phyloP scores from a whole-genome alignment of 2,888 invertebrate genomes.

The Cantharis nigra region DNA sequence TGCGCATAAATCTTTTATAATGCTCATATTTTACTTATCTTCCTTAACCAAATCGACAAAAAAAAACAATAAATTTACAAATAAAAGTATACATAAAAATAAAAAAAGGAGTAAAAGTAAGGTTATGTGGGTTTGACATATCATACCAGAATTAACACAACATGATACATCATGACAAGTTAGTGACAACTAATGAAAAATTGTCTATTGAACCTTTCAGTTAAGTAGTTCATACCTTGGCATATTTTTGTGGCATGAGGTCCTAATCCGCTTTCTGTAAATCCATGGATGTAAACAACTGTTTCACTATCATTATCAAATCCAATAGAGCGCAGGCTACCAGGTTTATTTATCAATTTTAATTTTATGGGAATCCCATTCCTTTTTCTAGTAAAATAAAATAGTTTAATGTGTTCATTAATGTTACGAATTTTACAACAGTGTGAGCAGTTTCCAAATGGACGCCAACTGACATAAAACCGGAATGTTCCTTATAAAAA shows the following conservation, averaged over 20 bases:
- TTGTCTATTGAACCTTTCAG: too few species aligned
- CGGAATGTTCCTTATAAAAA: neutral
- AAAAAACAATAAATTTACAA: too few species aligned
- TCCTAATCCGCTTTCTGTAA: neutral
- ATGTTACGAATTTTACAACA: neutral
- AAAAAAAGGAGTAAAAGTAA: too few species aligned
- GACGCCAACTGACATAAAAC: neutral
- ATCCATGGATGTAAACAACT: slow-evolving; percentile 7
- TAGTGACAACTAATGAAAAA: too few species aligned
- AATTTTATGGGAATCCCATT: neutral
- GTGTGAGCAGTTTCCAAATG: neutral
- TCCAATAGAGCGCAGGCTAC: neutral
- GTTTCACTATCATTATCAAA: neutral
- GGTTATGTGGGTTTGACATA: too few species aligned
- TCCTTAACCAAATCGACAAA: too few species aligned
- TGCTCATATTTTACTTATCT: too few species aligned
- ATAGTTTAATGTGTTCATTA: neutral
- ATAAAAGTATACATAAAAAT: too few species aligned
- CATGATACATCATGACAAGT: too few species aligned
- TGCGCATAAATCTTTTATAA: too few species aligned
- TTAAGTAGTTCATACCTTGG: neutral
- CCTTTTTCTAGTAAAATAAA: neutral
- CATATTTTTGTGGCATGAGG: neutral
- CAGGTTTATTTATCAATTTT: neutral
- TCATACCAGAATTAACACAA: too few species aligned